Percentiles rank a stretch among this genome's conserved stretches.
These are phyloP conservation scores for Rhagonycha fulva DNA, from an alignment of 2,888 invertebrate genomes.

Conservation along the genomic window DNA sequence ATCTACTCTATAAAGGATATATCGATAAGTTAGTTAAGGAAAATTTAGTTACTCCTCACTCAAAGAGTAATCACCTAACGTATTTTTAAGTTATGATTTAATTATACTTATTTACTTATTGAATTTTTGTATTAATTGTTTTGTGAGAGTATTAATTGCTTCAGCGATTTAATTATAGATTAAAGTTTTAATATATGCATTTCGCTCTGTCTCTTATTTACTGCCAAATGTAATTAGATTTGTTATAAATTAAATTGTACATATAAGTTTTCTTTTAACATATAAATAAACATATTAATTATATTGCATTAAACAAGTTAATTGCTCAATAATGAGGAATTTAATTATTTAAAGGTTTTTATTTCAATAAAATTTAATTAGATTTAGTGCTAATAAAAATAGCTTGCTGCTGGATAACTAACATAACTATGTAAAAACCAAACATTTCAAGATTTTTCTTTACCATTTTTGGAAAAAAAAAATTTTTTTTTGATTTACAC, in stretches of 20 bases:
- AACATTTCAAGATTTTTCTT: neutral
- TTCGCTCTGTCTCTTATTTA: neutral
- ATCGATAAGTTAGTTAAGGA: neutral
- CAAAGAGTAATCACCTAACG: neutral
- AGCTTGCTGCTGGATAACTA: neutral
- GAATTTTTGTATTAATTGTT: conserved; percentile 21
- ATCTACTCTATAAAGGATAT: neutral
- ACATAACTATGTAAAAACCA: neutral
- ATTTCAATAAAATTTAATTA: neutral
- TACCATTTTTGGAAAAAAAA: neutral
- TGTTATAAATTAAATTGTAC: neutral
- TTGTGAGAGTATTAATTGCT: conserved; percentile 20
- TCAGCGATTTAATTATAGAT: conserved; percentile 28
- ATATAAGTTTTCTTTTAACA: neutral
- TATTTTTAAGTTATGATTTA: neutral
- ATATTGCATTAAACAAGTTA: neutral
- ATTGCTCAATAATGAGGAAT: neutral
- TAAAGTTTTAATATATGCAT: conserved; percentile 10
- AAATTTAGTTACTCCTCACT: neutral
- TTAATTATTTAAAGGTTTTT: neutral
- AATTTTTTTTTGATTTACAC: neutral
- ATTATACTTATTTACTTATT: conserved; percentile 7
- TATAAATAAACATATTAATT: neutral
- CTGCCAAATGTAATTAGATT: neutral
- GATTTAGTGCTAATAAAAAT: neutral